These are phyloP conservation scores for Phalacrocorax carbo DNA, from an alignment of 2,113 vertebrate species.

Conservation along the genomic window DNA sequence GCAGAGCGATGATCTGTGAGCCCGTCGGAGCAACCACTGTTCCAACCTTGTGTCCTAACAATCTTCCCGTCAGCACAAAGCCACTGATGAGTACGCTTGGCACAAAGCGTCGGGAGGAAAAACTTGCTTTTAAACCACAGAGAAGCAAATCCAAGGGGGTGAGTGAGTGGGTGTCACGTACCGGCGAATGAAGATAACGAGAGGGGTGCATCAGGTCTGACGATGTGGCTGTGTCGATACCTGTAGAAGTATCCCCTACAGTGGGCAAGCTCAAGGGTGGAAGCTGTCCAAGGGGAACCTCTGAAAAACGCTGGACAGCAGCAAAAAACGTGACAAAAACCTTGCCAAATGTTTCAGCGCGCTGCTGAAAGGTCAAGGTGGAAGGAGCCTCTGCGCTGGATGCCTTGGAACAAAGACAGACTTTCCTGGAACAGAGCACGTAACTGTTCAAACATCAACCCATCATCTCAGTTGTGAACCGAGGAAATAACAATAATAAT, in stretches of 20 bases:
- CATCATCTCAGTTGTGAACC: not conserved
- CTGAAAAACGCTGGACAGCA: slow-evolving; percentile 45
- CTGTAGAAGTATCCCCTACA: not conserved
- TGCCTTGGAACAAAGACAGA: slow-evolving; percentile 42
- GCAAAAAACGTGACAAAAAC: slow-evolving; percentile 1
- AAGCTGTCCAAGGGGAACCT: slow-evolving; percentile 49
- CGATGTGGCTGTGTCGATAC: not conserved
- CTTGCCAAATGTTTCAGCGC: slow-evolving; percentile 41
- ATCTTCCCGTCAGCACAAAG: not conserved
- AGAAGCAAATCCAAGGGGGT: not conserved
- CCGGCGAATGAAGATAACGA: not conserved
- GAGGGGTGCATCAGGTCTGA: not conserved
- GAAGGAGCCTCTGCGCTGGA: slow-evolving; percentile 14
- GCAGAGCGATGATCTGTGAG: not conserved
- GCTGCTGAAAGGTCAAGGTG: slow-evolving; percentile 60
- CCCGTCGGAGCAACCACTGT: not conserved
- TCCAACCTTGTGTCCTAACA: not conserved
- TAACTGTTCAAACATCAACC: slow-evolving; percentile 11
- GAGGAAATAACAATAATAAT: slow-evolving; percentile 1
- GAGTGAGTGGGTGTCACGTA: not conserved
- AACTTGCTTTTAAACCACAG: not conserved
- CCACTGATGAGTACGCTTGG: not conserved
- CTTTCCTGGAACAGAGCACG: slow-evolving; percentile 3
- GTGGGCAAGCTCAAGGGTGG: slow-evolving; percentile 27
- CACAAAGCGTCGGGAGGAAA: not conserved